Base-by-base conservation (phyloP, 2,797 vertebrate species). In the Allobates femoralis region DNA sequence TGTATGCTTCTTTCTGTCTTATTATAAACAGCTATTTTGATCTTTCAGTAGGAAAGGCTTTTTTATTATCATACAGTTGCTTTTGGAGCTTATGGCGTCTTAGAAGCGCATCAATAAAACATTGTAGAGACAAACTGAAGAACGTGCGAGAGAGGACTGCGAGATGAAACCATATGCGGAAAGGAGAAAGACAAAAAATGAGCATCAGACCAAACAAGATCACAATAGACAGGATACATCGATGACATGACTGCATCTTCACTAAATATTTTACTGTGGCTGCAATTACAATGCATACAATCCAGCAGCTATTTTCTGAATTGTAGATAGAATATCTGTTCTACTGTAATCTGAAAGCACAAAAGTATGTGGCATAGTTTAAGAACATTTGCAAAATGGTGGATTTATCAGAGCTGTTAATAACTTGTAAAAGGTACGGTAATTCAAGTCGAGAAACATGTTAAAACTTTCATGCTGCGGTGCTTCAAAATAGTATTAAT, bases 61-160 rank as follows among this genome's bases (percentile, higher is more conserved):
- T 84, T 84, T 73, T 67, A 85, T 79, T 85, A 86, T 86, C 76
- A 86, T 73, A 82, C 67, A 86, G 81, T 81, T 71, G 56, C 71
- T 86, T 74, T 86, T 86, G 60, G 21, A 55, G 64, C 55, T 75
- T 46, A 51, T 55, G 30, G 28, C 55, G 14, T 3, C 64, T 76
- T 51, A 64, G 28, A 76, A 86, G 76, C 50, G 64, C 56, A 86
- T 86, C 75, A 75, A 86, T 86, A 86, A 81, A 81, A 75, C 55
- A 86, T 81, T 86, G 53, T 55, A 41, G 79, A 74, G 78, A 67
- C 21, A 26, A 76, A 37, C 30, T 66, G 46, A 82, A 82, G 78
- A 64, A 86, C 37, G 46, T 30, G 56, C 12, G n/a, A 51, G n/a
- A 26, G 41, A 64, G 55, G 67, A 23, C 23, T 30, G 30, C n/a